Percentiles rank a stretch among this genome's conserved stretches.
These are phyloP conservation scores for Sternotherus odoratus DNA, from an alignment of 2,797 vertebrate species.

Conservation along the genomic window DNA sequence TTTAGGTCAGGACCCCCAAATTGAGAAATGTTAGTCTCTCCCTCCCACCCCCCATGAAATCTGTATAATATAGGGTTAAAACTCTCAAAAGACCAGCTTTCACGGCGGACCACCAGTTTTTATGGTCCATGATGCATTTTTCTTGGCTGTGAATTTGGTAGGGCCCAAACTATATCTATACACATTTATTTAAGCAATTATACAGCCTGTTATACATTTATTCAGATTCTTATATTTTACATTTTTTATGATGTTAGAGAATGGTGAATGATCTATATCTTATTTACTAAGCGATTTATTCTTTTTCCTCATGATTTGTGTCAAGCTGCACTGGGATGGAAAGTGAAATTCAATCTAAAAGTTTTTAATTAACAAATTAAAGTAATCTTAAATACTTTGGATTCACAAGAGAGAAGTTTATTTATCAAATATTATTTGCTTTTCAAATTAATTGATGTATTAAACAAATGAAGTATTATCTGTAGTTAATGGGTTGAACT, in stretches of 20 bases:
- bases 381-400: too few relatives aligned
- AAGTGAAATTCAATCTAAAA: constrained; percentile 26
- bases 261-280: not conserved
- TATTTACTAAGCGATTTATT: not conserved
- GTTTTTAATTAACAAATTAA: too few relatives aligned
- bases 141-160: too few relatives aligned
- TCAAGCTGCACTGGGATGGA: not conserved
- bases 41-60: too few relatives aligned
- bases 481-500: not conserved
- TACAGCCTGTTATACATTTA: not conserved
- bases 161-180: not conserved
- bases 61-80: too few relatives aligned
- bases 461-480: not conserved
- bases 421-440: not conserved
- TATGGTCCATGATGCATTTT: too few relatives aligned
- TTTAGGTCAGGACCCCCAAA: too few relatives aligned
- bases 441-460: not conserved
- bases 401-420: too few relatives aligned
- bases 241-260: constrained; percentile 27
- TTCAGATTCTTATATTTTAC: not conserved
- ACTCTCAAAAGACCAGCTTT: too few relatives aligned
- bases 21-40: too few relatives aligned
- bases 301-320: not conserved
- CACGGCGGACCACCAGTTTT: too few relatives aligned
- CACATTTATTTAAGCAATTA: not conserved